These are phyloP conservation scores for Poeciliopsis turrubarensis DNA, from an alignment of 2,113 vertebrate species.

Conservation along the genomic window DNA sequence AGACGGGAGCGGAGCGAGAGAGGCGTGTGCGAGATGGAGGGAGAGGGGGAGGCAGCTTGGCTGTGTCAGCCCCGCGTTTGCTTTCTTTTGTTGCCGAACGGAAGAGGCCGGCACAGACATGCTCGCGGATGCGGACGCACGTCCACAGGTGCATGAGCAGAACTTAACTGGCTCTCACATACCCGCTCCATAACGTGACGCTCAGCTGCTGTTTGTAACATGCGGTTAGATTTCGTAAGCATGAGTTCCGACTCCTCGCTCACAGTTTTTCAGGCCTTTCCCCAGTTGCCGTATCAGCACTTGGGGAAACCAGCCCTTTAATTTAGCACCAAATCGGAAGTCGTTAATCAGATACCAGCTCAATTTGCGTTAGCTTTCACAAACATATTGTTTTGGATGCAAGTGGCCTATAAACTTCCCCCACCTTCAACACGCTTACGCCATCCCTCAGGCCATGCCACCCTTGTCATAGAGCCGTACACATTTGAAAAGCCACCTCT, in stretches of 20 bases:
- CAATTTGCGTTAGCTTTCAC: too few species aligned
- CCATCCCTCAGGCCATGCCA: too few species aligned
- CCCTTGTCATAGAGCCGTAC: too few species aligned
- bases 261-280: neutral
- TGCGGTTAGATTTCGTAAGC: neutral
- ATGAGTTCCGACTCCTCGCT: too few species aligned
- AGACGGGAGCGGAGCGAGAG: conserved; percentile 48
- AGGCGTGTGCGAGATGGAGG: neutral
- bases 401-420: too few species aligned
- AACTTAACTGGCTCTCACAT: conserved; percentile 8
- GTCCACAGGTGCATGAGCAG: conserved; percentile 5
- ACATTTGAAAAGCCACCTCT: too few species aligned
- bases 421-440: too few species aligned
- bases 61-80: conserved; percentile 73
- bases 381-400: too few species aligned
- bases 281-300: neutral
- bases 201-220: neutral
- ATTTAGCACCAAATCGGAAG: too few species aligned
- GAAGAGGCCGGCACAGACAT: conserved; percentile 41
- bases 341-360: too few species aligned
- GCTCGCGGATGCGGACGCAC: conserved; percentile 13
- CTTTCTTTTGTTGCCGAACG: conserved; percentile 69
- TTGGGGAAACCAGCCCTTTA: too few species aligned
- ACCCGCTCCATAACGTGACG: neutral
- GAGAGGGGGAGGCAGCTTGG: conserved; percentile 54